A percentile compares a stretch with the other conserved stretches of the same genome.
Conservation (phyloP, 2,888 invertebrate genomes). For the Zaprionus lineosus region DNA sequence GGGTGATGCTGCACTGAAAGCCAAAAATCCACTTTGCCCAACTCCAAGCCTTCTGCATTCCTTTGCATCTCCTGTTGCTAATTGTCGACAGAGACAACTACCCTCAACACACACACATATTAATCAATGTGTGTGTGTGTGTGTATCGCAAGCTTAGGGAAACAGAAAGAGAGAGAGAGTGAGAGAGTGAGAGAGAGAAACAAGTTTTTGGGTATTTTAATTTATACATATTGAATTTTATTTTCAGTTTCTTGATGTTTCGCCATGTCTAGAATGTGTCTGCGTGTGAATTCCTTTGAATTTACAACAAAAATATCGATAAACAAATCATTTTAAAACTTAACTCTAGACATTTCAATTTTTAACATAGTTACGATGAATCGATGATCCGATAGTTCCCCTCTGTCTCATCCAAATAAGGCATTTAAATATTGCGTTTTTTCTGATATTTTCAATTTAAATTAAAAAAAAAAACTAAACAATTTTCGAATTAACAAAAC, state of each 20-base stretch:
- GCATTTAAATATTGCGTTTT: constrained; percentile 61
- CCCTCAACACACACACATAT: no score
- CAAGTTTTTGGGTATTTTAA: constrained; percentile 33
- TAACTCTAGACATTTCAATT: constrained; percentile 51
- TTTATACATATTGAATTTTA: constrained; percentile 70
- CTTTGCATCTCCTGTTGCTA: constrained; percentile 29
- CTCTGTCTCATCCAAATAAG: constrained; percentile 51
- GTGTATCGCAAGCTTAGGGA: no score
- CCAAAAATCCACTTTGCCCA: constrained; percentile 14
- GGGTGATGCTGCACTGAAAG: not conserved
- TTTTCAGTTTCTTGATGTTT: constrained; percentile 51
- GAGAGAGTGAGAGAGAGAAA: constrained; percentile 4
- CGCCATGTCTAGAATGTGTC: constrained; percentile 21
- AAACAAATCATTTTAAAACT: constrained; percentile 56
- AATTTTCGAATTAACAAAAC: not conserved
- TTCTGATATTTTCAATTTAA: constrained; percentile 5
- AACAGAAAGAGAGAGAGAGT: not conserved
- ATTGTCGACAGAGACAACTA: constrained; percentile 23
- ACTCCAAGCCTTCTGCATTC: constrained; percentile 21
- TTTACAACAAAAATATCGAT: constrained; percentile 66
- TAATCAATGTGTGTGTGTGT: no score
- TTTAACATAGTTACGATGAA: constrained; percentile 30
- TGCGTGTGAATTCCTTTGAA: constrained; percentile 22
- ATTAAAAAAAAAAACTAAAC: no score
- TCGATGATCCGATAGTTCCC: constrained; percentile 13